phyloP scores from a whole-genome alignment of 1,140 invertebrate genomes.

The Lutraria rhynchaena region DNA sequence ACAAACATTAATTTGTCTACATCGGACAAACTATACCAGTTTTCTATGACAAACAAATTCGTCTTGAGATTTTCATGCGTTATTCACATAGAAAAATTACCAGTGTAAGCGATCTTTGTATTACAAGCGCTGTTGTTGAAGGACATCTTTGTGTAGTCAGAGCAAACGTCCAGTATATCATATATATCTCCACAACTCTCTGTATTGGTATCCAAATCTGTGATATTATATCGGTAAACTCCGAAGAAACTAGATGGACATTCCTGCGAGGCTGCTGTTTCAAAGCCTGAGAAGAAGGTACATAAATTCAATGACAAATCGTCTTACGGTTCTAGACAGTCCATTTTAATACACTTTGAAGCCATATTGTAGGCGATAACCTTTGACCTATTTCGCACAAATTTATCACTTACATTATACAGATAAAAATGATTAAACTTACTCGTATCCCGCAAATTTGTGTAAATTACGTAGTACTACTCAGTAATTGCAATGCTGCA shows the following conservation, averaged over 20 bases:
- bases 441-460: no score
- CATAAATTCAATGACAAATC: no score
- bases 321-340: no score
- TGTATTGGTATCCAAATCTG: neutral
- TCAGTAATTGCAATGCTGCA: no score
- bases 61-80: neutral
- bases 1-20: neutral
- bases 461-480: no score
- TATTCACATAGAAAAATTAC: conserved; percentile 7
- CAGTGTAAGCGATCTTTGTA: conserved; percentile 22
- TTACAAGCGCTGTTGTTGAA: conserved; percentile 36
- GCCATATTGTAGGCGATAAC: no score
- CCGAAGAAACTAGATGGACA: conserved; percentile 44
- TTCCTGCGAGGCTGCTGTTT: conserved; percentile 23
- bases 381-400: no score
- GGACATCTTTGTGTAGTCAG: conserved; percentile 30
- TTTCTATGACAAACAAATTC: neutral
- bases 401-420: no score
- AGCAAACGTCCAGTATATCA: conserved; percentile 40
- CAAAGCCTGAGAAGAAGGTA: conserved; percentile 23
- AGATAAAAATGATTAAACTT: no score
- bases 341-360: no score
- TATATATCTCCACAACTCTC: conserved; percentile 7
- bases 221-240: conserved; percentile 20
- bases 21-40: conserved; percentile 1